These are phyloP conservation scores for Ypsolopha scabrella DNA, from an alignment of 2,888 invertebrate genomes.

Conservation along the genomic window DNA sequence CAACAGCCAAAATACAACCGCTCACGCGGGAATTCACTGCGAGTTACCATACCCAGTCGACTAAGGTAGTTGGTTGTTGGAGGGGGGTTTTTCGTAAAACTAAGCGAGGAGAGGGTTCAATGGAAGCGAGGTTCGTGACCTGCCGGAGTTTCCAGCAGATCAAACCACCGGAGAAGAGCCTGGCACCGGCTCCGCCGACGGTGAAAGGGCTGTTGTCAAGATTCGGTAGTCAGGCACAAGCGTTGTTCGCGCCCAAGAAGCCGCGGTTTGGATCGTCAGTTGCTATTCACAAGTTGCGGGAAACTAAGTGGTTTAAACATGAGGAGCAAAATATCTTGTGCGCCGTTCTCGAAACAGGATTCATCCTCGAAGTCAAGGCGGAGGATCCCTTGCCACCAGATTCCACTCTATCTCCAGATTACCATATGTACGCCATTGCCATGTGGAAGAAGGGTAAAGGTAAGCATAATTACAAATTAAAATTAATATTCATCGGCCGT, in stretches of 20 bases:
- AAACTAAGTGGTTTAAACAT: conserved; percentile 81
- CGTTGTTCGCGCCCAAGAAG: conserved; percentile 63
- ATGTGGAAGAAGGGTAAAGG: conserved; percentile 80
- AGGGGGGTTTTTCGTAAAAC: conserved; percentile 36
- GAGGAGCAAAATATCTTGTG: conserved; percentile 78
- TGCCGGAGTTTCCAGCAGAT: conserved; percentile 68
- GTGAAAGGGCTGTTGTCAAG: conserved; percentile 65
- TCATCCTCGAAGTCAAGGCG: conserved; percentile 75
- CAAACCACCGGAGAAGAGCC: conserved; percentile 67
- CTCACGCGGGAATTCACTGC: conserved; percentile 11
- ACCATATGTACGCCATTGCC: conserved; percentile 76
- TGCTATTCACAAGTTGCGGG: conserved; percentile 77
- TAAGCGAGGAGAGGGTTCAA: conserved; percentile 58
- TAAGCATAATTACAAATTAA: conserved; percentile 32
- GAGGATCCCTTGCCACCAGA: conserved; percentile 60
- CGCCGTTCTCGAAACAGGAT: conserved; percentile 79
- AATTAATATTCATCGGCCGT: conserved; percentile 4
- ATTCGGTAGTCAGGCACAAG: conserved; percentile 67
- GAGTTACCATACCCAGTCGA: conserved; percentile 7
- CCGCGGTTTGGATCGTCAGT: conserved; percentile 74
- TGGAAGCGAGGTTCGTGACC: conserved; percentile 71
- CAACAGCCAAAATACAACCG: conserved; percentile 20
- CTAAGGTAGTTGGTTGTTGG: conserved; percentile 16
- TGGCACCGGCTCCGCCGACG: conserved; percentile 55
- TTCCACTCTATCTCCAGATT: conserved; percentile 58